Conservation (phyloP, 1,140 invertebrate genomes). For the Lutraria rhynchaena region DNA sequence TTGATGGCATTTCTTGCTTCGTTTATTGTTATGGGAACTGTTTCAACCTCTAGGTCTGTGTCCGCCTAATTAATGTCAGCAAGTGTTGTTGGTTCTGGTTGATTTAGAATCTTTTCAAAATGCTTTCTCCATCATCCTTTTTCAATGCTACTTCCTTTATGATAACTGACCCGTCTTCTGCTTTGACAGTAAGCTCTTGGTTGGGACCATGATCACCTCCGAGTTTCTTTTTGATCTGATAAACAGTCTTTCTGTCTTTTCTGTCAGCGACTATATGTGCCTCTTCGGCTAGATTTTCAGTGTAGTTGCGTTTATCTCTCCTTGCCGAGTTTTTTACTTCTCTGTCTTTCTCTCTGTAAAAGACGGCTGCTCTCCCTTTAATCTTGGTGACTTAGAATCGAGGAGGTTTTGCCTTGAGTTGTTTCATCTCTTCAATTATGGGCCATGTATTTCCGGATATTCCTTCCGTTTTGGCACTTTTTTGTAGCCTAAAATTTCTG, state of each 20-base stretch:
- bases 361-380: neutral
- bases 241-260: slow-evolving; percentile 5
- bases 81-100: slow-evolving; percentile 37
- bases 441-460: neutral
- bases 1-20: neutral
- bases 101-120: slow-evolving; percentile 32
- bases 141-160: neutral
- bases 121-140: neutral
- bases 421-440: slow-evolving; percentile 17
- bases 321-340: slow-evolving; percentile 11
- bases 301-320: slow-evolving; percentile 18
- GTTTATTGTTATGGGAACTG: neutral
- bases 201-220: slow-evolving; percentile 13
- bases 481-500: slow-evolving; percentile 12
- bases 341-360: slow-evolving; percentile 14
- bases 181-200: slow-evolving; percentile 6
- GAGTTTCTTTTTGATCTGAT: slow-evolving; percentile 11
- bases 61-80: slow-evolving; percentile 30
- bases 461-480: slow-evolving; percentile 5
- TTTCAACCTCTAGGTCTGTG: neutral
- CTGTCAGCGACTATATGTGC: neutral
- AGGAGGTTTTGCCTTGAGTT: slow-evolving; percentile 2
- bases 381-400: neutral
- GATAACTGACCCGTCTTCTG: slow-evolving; percentile 5
- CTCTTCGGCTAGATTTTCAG: slow-evolving; percentile 13